Evolutionary conservation across 1,140 invertebrate species (phyloP), one percentile per base, ranked within the genome.

Genomic region (Lamellibrachia luymesi): DNA sequence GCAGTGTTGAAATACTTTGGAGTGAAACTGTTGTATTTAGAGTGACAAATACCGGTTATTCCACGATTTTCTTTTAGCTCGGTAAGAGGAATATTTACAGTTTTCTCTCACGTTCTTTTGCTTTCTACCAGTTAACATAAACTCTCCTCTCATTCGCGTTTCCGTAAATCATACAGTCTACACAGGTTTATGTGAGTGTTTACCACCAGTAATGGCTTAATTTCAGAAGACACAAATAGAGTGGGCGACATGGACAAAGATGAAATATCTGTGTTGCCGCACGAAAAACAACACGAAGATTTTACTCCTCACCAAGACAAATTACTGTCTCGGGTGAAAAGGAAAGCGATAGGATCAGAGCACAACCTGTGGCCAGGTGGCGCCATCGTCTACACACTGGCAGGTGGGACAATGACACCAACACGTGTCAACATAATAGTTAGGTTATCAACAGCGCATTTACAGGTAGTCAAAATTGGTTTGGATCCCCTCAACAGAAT

Each of bases 311-410:
- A 91, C 27, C 38, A 50, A n/a, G 4, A 91, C 90, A n/a, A 38
- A 6, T 2, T 92, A 49, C 8, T 52, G 38, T 50, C 50, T 51
- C 93, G 93, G 25, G 2, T 90, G 25, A 93, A 93, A 64, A 5
- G 93, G 64, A 90, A 50, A 7, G 93, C 93, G 13, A 64, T 93
- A 10, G 17, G 17, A 25, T 51, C 50, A 7, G 90, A 93, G 89
- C 89, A 93, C 38, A 93, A 93, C 93, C 90, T 93, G n/a, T 93
- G 93, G 93, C 89, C 93, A 6, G 49, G 91, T 90, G 93, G 80
- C 2, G 50, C 25, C 5, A 93, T 93, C 27, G 38, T 90, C 5
- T 93, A 93, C 90, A 56, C 56, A 10, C 27, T 91, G 50, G 10
- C 89, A 51, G 90, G 93, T 93, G 50, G 50, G 50, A 5, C 90